Evolutionary conservation across 2,888 invertebrate genomes (phyloP), one percentile per base, ranked within the genome.

Genomic region (Fragum whitleyi): DNA sequence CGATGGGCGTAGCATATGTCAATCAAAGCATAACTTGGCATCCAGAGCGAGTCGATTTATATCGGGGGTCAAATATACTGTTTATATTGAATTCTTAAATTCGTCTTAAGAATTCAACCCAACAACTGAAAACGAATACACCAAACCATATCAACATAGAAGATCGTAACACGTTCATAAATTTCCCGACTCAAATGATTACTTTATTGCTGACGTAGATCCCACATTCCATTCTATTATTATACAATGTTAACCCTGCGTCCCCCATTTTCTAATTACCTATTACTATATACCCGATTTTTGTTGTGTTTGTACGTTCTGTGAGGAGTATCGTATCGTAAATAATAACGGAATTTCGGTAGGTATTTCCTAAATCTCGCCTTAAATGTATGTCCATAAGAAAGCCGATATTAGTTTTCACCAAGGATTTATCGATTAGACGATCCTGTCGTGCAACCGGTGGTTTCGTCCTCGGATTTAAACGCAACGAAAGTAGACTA

Each of bases 1-100:
- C 77, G 85, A 85, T 82, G 87, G 88, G 86, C 85, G 85, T 85
- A 82, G 81, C 88, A 77, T 79, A 85, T 86, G 88, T 87, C 88
- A 88, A 88, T 88, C 88, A 88, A 73, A 83, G 79, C 81, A 84
- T 82, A 82, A 85, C 83, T 80, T 82, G 83, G 86, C 84, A 84
- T 86, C 81, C 73, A 61, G 72, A 79, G 82, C 76, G 73, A 65
- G 69, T 69, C 69, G 74, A 81, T 82, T 76, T 72, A 26, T 55
- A 26, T 14, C 19, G 32, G 77, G 78, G 76, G 55, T 39, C 29
- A 42, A 23, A 61, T 42, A 28, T 21, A 26, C 47, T 26, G 23
- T 69, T 51, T 26, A 57, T 57, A 26, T 19, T 21, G 26, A 23
- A 23, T 57, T 57, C 28, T 2, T 57, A 3, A 57, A 19, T 57